Conservation (phyloP, 2,888 invertebrate species). For the Cosmopolites sordidus region DNA sequence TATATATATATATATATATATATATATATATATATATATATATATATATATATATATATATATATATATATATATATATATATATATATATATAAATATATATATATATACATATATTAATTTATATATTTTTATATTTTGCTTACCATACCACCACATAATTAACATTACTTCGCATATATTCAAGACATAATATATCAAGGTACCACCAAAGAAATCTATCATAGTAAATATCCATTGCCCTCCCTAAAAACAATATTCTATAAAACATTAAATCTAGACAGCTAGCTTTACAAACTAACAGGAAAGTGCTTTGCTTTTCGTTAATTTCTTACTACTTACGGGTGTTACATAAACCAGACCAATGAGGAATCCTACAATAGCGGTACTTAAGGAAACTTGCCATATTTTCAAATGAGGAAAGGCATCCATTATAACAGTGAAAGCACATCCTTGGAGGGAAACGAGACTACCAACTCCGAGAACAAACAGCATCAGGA, state of each 20-base stretch:
- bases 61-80: too few species aligned
- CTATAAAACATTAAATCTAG: too few species aligned
- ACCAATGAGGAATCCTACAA: conserved; percentile 63
- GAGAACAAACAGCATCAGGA: conserved; percentile 71
- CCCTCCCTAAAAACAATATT: conserved; percentile 51
- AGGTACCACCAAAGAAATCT: conserved; percentile 59
- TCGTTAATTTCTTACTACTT: conserved; percentile 41
- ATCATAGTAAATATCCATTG: conserved; percentile 57
- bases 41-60: too few species aligned
- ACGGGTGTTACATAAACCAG: conserved; percentile 73
- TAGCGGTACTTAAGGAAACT: conserved; percentile 52
- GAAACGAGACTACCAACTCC: conserved; percentile 72
- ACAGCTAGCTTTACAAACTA: too few species aligned
- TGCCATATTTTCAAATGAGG: conserved; percentile 58
- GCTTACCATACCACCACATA: conserved; percentile 37
- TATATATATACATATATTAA: too few species aligned
- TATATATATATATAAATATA: too few species aligned
- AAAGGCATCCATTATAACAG: conserved; percentile 65
- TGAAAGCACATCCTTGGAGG: conserved; percentile 64
- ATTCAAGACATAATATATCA: conserved; percentile 56
- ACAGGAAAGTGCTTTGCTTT: too few species aligned
- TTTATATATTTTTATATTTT: too few species aligned
- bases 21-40: too few species aligned
- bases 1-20: too few species aligned
- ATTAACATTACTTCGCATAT: conserved; percentile 48